Evolutionary conservation across 92 coral and sea anemone species (phyloP).

Genomic region (Anthopleura xanthogrammica): DNA sequence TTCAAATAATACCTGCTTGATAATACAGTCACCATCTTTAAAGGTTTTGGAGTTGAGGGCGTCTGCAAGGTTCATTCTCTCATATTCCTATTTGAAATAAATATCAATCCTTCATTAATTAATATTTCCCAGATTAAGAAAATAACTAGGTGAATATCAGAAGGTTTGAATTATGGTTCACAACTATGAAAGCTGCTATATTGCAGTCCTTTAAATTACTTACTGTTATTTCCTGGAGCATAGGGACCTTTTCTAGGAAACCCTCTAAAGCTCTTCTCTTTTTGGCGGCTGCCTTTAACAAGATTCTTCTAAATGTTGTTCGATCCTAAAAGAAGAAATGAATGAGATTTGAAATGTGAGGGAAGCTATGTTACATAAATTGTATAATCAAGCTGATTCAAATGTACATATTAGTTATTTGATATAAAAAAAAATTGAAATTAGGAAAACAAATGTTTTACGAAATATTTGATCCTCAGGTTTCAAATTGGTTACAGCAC

Average conservation of each 20-base stretch:
- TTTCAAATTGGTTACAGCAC: no score
- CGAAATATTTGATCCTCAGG: no score
- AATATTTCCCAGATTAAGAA: no score
- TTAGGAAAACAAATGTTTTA: no score
- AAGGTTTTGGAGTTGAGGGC: conserved; percentile 75
- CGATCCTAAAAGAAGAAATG: conserved; percentile 74
- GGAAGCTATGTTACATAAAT: not conserved
- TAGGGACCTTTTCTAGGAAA: conserved; percentile 87
- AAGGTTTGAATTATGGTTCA: no score
- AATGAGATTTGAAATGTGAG: not conserved
- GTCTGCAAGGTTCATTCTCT: conserved; percentile 97
- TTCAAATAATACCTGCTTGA: conserved; percentile 69
- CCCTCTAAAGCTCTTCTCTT: conserved; percentile 90
- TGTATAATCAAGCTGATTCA: not conserved
- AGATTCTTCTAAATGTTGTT: conserved; percentile 87
- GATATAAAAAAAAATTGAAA: no score
- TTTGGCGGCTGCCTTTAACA: conserved; percentile 95
- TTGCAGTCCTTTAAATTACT: not conserved
- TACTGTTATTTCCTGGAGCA: conserved; percentile 87
- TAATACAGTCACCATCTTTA: conserved; percentile 93
- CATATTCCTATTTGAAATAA: conserved; percentile 58
- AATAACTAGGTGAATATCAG: no score
- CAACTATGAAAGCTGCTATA: no score
- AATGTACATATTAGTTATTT: no score
- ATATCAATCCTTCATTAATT: no score